Evolutionary conservation across 2,888 invertebrate genomes (phyloP).

Genomic region (Phengaris arion): DNA sequence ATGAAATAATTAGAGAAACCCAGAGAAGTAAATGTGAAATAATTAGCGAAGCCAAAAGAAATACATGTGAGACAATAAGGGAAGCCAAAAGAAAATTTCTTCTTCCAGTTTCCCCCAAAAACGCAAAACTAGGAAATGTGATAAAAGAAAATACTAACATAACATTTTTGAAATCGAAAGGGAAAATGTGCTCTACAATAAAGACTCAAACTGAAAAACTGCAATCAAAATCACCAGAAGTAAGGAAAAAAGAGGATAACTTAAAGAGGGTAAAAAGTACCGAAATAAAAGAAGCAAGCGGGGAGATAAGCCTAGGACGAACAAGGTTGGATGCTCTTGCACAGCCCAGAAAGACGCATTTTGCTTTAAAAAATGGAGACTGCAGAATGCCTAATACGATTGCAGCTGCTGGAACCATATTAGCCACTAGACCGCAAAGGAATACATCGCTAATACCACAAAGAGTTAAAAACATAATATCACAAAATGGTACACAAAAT

Average conservation of each 20-base stretch:
- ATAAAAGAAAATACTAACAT: not conserved
- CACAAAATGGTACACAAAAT: slow-evolving; percentile 41
- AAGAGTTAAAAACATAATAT: slow-evolving; percentile 37
- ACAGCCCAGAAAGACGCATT: slow-evolving; percentile 63
- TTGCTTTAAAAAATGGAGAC: slow-evolving; percentile 60
- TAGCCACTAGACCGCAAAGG: slow-evolving; percentile 52
- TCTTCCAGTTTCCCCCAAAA: not conserved
- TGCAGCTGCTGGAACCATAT: slow-evolving; percentile 45
- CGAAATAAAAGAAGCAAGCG: slow-evolving; percentile 66
- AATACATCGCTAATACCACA: slow-evolving; percentile 39
- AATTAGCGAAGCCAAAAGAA: not conserved
- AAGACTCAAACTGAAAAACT: not conserved
- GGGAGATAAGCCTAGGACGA: slow-evolving; percentile 70
- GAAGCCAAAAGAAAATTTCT: not conserved
- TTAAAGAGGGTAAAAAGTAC: slow-evolving; percentile 60
- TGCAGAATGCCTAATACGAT: slow-evolving; percentile 49
- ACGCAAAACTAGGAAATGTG: not conserved
- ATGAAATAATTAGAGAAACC: not conserved
- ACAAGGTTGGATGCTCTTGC: slow-evolving; percentile 62
- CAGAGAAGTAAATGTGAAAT: not conserved
- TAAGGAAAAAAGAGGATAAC: slow-evolving; percentile 40
- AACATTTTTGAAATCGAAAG: not conserved
- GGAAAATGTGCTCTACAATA: not conserved
- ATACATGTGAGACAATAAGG: not conserved
- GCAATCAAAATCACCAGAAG: not conserved